Evolutionary conservation across 2,797 vertebrate species (phyloP).

Genomic region (Esox masquinongy): DNA sequence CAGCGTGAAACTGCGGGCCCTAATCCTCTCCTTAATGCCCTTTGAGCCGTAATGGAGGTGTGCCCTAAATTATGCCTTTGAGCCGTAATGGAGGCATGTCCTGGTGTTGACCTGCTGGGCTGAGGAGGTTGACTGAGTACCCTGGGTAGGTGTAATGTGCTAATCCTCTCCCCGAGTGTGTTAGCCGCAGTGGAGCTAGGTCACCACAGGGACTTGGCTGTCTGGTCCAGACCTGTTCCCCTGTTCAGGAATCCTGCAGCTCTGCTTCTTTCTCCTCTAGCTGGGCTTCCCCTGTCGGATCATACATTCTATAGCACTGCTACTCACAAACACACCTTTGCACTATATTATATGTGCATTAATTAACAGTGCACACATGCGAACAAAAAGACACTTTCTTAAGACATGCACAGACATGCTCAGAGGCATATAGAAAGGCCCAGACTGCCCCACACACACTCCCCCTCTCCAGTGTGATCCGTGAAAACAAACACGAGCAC

Average conservation of each 20-base stretch:
- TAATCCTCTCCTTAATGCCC: conserved; percentile 50
- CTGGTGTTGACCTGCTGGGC: conserved; percentile 32
- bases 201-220: conserved; percentile 4
- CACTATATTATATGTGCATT: not conserved
- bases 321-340: conserved; percentile 9
- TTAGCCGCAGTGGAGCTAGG: conserved; percentile 26
- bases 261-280: conserved; percentile 15
- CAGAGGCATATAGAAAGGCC: not conserved
- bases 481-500: conserved; percentile 41
- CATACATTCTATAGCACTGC: conserved; percentile 40
- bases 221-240: conserved; percentile 37
- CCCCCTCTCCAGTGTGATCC: conserved; percentile 11
- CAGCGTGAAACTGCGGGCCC: conserved; percentile 57
- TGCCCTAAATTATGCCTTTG: conserved; percentile 19
- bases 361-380: conserved; percentile 9
- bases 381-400: conserved; percentile 11
- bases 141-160: conserved; percentile 16
- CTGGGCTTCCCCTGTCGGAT: conserved; percentile 32
- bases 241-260: conserved; percentile 41
- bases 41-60: conserved; percentile 43
- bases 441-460: conserved; percentile 22
- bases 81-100: conserved; percentile 37
- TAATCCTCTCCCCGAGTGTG: conserved; percentile 24
- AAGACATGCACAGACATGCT: conserved; percentile 2
- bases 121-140: conserved; percentile 38